Conservation (phyloP, 53 echinoderm and acorn worm species). For the Paracentrotus lividus region DNA sequence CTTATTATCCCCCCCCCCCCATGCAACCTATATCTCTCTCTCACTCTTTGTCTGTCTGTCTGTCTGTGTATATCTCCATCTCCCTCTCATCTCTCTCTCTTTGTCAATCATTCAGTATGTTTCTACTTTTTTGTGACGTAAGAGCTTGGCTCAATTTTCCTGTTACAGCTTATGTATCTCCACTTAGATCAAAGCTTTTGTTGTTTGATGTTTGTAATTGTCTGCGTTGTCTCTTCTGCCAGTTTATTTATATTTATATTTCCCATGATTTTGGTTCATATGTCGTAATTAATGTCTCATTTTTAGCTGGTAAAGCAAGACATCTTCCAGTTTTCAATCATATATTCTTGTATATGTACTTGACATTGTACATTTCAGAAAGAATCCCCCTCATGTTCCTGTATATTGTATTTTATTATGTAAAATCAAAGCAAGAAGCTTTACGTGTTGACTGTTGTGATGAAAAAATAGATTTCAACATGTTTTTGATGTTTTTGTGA, state of each 20-base stretch:
- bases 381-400: neutral
- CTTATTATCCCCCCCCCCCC: neutral
- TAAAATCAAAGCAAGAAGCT: neutral
- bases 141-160: neutral
- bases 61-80: neutral
- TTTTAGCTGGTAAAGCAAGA: neutral
- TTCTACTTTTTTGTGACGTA: neutral
- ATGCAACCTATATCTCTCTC: neutral
- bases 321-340: neutral
- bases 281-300: neutral
- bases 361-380: neutral
- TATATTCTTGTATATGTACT: neutral
- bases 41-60: neutral
- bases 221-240: too few species aligned
- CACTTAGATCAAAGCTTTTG: too few species aligned
- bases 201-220: too few species aligned
- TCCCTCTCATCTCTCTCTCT: neutral
- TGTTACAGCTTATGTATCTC: neutral
- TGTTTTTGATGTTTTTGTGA: slow-evolving; percentile 10
- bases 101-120: neutral
- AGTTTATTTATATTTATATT: too few species aligned
- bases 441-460: neutral
- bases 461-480: neutral
- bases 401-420: neutral
- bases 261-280: too few species aligned